Base-by-base conservation (phyloP, 2,113 vertebrate species). In the Labeo catla region DNA sequence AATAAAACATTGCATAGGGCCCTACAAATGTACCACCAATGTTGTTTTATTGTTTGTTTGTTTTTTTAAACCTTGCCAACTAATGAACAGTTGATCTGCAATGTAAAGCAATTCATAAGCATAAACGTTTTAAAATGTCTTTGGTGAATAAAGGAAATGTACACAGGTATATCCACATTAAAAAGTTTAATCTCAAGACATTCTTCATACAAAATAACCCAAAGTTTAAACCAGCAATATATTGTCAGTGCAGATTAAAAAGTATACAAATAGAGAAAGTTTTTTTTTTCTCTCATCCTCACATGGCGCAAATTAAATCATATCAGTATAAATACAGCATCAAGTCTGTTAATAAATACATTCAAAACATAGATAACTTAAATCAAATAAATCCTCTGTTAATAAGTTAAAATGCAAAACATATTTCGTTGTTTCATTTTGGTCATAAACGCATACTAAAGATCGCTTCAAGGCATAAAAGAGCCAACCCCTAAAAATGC, bases 181-280 rank as follows among this genome's bases (percentile, higher is more conserved):
- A 92, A 91, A 90, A 90, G 84, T 94, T 88, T 94, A 89, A 89
- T 94, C 93, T 93, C 93, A 93, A 94, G 90, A 93, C 91, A 92
- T 93, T 91, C 93, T 92, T 92, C 93, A 93, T 94, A 93, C 88
- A 95, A 95, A 95, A 93, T 88, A 93, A 93, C 88, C 92, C 86
- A 88, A 84, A 74, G 28, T 86, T 87, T 85, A 94, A 94, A 91
- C 91, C 89, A 92, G 88, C 87, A 90, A 92, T 86, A 87, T 88
- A 87, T 88, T 91, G 94, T 94, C 91, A 94, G 93, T 94, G 94
- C 94, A 95, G 93, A 93, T 94, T 88, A 92, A 94, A 94, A 93
- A 94, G 92, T 94, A 94, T 93, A 93, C 90, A 93, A n/a, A n/a
- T n/a, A n/a, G n/a, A n/a, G n/a, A n/a, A n/a, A n/a, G n/a, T n/a